Evolutionary conservation across 2,888 invertebrate species (phyloP).

Genomic region (Pinctada fucata): DNA sequence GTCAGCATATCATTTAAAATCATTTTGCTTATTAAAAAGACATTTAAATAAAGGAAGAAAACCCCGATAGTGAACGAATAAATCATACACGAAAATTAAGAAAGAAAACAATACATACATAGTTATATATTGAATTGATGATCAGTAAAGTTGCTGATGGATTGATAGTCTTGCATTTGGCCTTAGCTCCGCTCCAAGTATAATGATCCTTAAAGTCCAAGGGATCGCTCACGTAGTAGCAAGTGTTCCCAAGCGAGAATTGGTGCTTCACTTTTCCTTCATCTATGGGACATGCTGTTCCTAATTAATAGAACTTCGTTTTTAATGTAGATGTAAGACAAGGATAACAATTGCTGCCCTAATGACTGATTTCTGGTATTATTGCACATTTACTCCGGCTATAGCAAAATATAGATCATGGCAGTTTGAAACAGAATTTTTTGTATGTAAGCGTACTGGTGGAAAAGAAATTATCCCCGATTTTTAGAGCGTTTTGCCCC

Average conservation of each 20-base stretch:
- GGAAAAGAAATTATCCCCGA: too few relatives aligned
- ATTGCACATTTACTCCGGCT: not conserved
- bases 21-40: too few relatives aligned
- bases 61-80: too few relatives aligned
- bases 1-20: too few relatives aligned
- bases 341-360: not conserved
- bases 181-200: constrained; percentile 47
- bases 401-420: not conserved
- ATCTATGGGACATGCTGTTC: constrained; percentile 15
- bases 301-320: not conserved
- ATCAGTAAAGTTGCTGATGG: constrained; percentile 43
- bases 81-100: too few relatives aligned
- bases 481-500: too few relatives aligned
- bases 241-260: constrained; percentile 42
- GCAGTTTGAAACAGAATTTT: not conserved
- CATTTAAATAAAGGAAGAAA: too few relatives aligned
- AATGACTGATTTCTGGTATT: not conserved
- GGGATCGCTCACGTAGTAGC: constrained; percentile 52
- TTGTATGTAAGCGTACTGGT: too few relatives aligned
- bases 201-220: constrained; percentile 45
- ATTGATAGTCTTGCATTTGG: constrained; percentile 45
- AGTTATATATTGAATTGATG: constrained; percentile 39
- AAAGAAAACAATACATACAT: constrained; percentile 36
- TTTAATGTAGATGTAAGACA: too few relatives aligned
- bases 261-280: constrained; percentile 24